Percentiles rank a stretch among this genome's conserved stretches.
These are phyloP conservation scores for Emberiza fucata DNA, from an alignment of 2,113 vertebrate species.

Conservation along the genomic window DNA sequence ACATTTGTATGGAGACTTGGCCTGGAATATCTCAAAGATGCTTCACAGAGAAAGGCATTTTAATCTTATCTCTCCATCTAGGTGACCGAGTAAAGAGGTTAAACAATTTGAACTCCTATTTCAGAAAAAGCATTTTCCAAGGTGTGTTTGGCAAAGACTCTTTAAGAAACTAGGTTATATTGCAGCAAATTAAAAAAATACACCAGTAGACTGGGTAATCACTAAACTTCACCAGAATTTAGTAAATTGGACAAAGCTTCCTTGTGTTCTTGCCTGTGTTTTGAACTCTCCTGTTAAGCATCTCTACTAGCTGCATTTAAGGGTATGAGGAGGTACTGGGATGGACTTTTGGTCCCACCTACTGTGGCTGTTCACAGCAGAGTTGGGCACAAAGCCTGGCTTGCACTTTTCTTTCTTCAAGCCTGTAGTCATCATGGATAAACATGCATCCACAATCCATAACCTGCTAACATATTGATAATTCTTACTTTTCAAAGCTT, in stretches of 20 bases:
- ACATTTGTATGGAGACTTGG: neutral
- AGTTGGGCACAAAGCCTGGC: neutral
- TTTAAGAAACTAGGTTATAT: neutral
- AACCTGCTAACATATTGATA: neutral
- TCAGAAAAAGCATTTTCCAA: constrained; percentile 3
- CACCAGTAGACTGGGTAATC: neutral
- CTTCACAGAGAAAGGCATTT: neutral
- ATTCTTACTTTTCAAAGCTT: neutral
- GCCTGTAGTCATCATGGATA: neutral
- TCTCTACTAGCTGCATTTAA: neutral
- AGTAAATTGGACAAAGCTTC: neutral
- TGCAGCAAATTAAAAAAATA: neutral
- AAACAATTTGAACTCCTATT: neutral
- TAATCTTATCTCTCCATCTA: constrained; percentile 23
- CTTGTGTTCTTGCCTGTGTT: neutral
- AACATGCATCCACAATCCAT: neutral
- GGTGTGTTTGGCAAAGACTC: neutral
- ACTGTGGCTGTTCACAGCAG: neutral
- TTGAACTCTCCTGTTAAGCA: neutral
- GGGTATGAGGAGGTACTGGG: neutral
- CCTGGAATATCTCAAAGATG: constrained; percentile 13
- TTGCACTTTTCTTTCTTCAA: neutral
- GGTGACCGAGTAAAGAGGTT: constrained; percentile 1
- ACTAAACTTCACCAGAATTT: neutral
- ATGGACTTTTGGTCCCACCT: neutral